These are phyloP conservation scores for Psittacula echo DNA, from an alignment of 2,797 vertebrate species.

Conservation along the genomic window DNA sequence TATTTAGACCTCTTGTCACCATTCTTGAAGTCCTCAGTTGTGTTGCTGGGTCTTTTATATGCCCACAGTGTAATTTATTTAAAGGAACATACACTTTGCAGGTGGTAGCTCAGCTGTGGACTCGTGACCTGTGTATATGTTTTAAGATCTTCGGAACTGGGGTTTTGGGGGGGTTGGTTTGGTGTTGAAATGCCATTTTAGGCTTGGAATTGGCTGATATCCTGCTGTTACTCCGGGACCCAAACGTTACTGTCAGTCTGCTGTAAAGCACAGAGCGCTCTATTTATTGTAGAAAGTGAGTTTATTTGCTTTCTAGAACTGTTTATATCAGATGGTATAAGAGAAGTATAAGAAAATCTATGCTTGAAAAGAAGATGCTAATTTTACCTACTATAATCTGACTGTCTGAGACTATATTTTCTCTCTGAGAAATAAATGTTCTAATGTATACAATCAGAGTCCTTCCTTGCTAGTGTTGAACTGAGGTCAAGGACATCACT, in stretches of 20 bases:
- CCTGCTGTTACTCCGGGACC: constrained; percentile 77
- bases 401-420: constrained; percentile 92
- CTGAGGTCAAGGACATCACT: background rate
- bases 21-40: constrained; percentile 82
- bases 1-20: constrained; percentile 84
- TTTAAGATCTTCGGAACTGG: constrained; percentile 73
- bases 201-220: constrained; percentile 64
- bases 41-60: constrained; percentile 86
- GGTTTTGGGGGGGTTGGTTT: background rate
- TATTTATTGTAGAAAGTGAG: constrained; percentile 95
- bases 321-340: constrained; percentile 90
- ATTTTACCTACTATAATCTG: constrained; percentile 92
- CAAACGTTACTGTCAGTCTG: constrained; percentile 76
- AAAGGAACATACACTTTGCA: constrained; percentile 60
- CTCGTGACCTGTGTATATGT: constrained; percentile 80
- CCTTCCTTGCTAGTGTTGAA: background rate
- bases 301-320: constrained; percentile 87
- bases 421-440: constrained; percentile 94
- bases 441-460: constrained; percentile 79
- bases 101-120: constrained; percentile 79
- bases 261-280: constrained; percentile 86
- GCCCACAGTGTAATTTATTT: constrained; percentile 90
- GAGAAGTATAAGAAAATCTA: constrained; percentile 87
- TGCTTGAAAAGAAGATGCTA: constrained; percentile 93
- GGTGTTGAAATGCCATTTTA: constrained; percentile 65